Percentiles rank a stretch among this genome's conserved stretches.
These are phyloP conservation scores for Tenebrosternarchus preto DNA, from an alignment of 2,113 vertebrate genomes.

Conservation along the genomic window DNA sequence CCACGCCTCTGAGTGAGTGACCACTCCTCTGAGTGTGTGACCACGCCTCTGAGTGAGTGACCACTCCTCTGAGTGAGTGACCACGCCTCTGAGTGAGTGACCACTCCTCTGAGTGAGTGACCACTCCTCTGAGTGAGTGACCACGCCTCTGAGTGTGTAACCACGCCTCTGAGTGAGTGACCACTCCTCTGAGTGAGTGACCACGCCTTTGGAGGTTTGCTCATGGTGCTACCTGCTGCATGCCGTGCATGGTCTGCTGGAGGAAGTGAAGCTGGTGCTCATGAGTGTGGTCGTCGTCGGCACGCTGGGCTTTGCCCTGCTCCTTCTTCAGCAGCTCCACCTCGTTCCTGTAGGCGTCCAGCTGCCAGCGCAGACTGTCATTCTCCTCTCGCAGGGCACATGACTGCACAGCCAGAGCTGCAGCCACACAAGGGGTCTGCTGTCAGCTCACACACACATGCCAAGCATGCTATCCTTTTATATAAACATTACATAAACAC, in stretches of 20 bases:
- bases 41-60: background rate
- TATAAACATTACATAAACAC: no score
- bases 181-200: background rate
- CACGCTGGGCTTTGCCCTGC: conserved; percentile 76
- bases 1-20: no score
- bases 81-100: background rate
- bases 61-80: background rate
- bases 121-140: background rate
- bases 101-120: background rate
- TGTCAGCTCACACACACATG: no score
- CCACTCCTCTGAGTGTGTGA: background rate
- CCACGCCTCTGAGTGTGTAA: background rate
- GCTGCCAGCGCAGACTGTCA: conserved; percentile 94
- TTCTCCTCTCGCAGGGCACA: conserved; percentile 92
- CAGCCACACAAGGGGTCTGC: background rate
- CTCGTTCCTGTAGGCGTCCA: conserved; percentile 93
- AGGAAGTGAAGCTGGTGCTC: conserved; percentile 87
- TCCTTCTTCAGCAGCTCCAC: conserved; percentile 93
- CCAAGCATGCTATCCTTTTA: no score
- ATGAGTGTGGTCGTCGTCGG: conserved; percentile 81
- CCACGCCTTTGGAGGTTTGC: background rate
- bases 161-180: background rate
- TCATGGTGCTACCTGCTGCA: conserved; percentile 95
- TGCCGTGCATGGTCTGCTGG: conserved; percentile 88
- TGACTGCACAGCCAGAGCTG: conserved; percentile 83